Conservation (phyloP, 2,888 invertebrate species). For the Drosophila yooni region DNA sequence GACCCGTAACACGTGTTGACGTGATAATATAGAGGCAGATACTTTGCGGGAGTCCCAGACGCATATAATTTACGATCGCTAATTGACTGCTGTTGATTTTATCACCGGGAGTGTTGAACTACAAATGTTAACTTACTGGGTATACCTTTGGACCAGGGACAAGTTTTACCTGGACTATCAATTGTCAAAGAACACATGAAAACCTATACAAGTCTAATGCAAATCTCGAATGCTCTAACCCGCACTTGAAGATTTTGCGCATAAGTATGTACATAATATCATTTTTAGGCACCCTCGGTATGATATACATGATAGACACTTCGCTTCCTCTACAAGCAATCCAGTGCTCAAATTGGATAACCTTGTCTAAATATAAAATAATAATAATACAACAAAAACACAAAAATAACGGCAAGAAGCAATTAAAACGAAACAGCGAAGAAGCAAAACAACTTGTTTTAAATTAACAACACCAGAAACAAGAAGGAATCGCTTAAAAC, state of each 20-base stretch:
- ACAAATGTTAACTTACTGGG: constrained; percentile 32
- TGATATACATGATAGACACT: constrained; percentile 36
- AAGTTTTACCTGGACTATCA: constrained; percentile 1
- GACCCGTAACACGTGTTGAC: constrained; percentile 21
- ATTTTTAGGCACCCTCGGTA: constrained; percentile 22
- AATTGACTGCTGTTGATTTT: constrained; percentile 59
- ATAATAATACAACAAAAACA: constrained; percentile 56
- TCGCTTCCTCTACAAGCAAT: constrained; percentile 71
- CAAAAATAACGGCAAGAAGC: constrained; percentile 72
- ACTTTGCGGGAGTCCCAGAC: constrained; percentile 28
- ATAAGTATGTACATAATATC: constrained; percentile 15
- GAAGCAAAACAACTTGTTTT: constrained; percentile 74
- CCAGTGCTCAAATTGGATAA: constrained; percentile 58
- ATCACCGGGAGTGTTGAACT: constrained; percentile 40
- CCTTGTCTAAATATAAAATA: constrained; percentile 63
- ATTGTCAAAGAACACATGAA: constrained; percentile 12
- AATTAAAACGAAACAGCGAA: constrained; percentile 66
- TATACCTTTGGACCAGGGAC: constrained; percentile 42
- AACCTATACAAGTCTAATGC: background rate
- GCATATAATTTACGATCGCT: constrained; percentile 55
- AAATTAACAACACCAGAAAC: constrained; percentile 47
- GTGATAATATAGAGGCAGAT: constrained; percentile 40
- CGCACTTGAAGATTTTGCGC: constrained; percentile 14
- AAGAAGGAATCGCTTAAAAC: constrained; percentile 54
- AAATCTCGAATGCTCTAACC: constrained; percentile 2